Evolutionary conservation across 2,113 vertebrate species (phyloP).

Genomic region (Gymnorhina tibicen): DNA sequence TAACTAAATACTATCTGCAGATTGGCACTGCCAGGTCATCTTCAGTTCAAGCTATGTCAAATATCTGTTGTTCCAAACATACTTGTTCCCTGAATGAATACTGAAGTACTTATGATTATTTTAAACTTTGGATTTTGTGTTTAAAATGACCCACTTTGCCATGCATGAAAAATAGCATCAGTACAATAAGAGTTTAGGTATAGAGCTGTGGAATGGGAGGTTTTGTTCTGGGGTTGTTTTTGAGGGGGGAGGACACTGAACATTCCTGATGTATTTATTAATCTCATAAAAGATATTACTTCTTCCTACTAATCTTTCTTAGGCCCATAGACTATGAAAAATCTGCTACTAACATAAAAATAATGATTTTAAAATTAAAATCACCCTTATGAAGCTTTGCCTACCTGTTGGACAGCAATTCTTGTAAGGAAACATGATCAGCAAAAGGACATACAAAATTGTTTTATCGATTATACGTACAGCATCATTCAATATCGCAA

Average conservation of each 20-base stretch:
- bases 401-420: not conserved
- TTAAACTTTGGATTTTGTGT: not conserved
- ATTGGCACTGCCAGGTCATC: constrained; percentile 53
- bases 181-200: not conserved
- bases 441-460: not conserved
- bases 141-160: not conserved
- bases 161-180: not conserved
- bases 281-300: not conserved
- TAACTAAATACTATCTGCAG: constrained; percentile 39
- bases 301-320: not conserved
- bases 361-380: not conserved
- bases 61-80: not conserved
- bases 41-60: constrained; percentile 52
- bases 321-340: not conserved
- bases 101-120: not conserved
- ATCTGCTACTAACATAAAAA: not conserved
- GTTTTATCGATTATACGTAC: not conserved
- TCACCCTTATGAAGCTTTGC: not conserved
- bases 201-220: not conserved
- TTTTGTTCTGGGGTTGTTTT: not conserved
- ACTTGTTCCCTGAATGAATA: not conserved
- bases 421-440: not conserved
- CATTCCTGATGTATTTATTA: not conserved
- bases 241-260: no score
- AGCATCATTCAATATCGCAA: not conserved